These are phyloP conservation scores for Melanotaenia nigrans DNA, from an alignment of 2,797 vertebrate species.

Conservation along the genomic window DNA sequence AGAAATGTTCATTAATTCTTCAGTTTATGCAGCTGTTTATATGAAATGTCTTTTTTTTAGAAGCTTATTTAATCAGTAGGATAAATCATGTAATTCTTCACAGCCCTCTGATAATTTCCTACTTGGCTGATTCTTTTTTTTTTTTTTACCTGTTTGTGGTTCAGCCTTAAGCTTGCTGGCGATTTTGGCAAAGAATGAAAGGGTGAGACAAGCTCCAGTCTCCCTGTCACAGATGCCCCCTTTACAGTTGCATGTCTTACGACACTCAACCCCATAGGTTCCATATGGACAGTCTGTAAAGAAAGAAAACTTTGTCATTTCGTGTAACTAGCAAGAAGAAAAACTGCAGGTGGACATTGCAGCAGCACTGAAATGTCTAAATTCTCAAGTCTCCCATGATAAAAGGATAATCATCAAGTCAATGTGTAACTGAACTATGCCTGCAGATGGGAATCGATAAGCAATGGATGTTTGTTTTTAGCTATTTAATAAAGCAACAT, in stretches of 20 bases:
- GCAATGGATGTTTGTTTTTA: neutral
- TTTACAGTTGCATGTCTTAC: conserved; percentile 90
- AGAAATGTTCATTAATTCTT: neutral
- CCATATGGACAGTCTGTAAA: conserved; percentile 91
- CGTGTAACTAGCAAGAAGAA: neutral
- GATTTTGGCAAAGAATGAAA: conserved; percentile 90
- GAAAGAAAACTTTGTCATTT: conserved; percentile 5
- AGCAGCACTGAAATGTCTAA: neutral
- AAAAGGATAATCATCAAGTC: conserved; percentile 5
- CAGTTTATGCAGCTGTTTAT: neutral
- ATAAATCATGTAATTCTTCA: neutral
- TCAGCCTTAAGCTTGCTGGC: conserved; percentile 80
- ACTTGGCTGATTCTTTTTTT: neutral
- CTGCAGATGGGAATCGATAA: neutral
- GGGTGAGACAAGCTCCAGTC: conserved; percentile 91
- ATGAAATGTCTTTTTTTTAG: neutral
- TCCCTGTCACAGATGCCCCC: conserved; percentile 93
- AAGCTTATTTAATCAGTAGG: too few species aligned
- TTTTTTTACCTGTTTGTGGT: conserved; percentile 82
- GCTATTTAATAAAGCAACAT: neutral
- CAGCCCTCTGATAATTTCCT: neutral
- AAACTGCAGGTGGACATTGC: neutral
- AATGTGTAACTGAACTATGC: neutral
- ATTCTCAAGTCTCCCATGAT: neutral
- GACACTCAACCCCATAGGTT: conserved; percentile 93